These are phyloP conservation scores for Cyclopterus lumpus DNA, from an alignment of 2,797 vertebrate genomes.

Conservation along the genomic window DNA sequence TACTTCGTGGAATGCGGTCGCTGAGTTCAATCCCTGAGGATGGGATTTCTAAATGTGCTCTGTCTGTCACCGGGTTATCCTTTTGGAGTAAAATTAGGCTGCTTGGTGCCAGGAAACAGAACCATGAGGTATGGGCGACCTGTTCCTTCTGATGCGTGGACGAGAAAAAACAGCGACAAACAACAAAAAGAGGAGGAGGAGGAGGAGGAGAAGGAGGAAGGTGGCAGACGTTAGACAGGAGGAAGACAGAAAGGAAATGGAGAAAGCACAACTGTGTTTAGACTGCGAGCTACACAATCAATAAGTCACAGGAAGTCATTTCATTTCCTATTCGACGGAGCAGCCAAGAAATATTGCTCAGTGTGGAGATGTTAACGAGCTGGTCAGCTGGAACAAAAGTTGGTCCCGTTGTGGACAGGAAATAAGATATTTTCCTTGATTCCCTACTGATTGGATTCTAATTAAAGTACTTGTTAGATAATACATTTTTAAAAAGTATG, in stretches of 20 bases:
- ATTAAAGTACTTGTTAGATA: not conserved
- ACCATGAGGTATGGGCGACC: not conserved
- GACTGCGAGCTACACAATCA: conserved; percentile 55
- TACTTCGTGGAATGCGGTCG: conserved; percentile 44
- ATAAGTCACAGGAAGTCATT: conserved; percentile 57
- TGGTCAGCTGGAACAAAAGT: conserved; percentile 25
- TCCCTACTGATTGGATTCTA: not conserved
- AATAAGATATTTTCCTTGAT: conserved; percentile 21
- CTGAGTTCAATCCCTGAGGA: conserved; percentile 35
- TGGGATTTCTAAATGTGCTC: conserved; percentile 44
- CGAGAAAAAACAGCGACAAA: not conserved
- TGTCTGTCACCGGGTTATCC: conserved; percentile 23
- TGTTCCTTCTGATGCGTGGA: conserved; percentile 6
- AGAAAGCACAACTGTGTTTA: conserved; percentile 31
- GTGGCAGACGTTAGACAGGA: not conserved
- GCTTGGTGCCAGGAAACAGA: conserved; percentile 24
- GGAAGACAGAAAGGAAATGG: conserved; percentile 31
- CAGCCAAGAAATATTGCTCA: conserved; percentile 48
- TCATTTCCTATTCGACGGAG: conserved; percentile 52
- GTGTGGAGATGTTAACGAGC: conserved; percentile 57
- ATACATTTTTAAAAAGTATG: not conserved
- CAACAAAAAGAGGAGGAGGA: not conserved
- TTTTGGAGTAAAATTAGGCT: conserved; percentile 30
- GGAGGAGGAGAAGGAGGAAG: not conserved
- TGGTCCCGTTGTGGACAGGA: conserved; percentile 12